Conservation (phyloP, 1,140 invertebrate species). For the Rhopalosiphum padi region DNA sequence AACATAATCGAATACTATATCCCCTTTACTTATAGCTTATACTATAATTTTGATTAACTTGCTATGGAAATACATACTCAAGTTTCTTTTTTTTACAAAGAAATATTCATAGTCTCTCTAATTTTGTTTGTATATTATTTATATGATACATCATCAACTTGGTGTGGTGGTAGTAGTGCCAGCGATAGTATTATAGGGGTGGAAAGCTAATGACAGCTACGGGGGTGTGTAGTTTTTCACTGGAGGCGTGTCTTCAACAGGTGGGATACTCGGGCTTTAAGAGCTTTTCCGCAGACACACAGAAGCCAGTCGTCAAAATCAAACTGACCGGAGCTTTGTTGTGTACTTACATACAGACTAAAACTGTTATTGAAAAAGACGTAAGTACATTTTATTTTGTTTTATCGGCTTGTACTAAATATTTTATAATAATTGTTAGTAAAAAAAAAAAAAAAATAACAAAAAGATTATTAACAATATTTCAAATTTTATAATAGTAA, state of each 20-base stretch:
- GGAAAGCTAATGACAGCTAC: constrained; percentile 47
- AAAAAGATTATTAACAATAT: background rate
- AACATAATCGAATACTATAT: background rate
- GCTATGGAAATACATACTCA: background rate
- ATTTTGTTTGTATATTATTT: constrained; percentile 5
- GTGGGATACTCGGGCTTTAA: constrained; percentile 46
- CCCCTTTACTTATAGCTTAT: background rate
- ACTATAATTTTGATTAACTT: background rate
- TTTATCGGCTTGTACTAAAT: background rate
- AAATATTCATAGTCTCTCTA: background rate
- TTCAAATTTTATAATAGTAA: background rate
- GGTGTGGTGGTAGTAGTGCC: background rate
- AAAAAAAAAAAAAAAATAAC: background rate
- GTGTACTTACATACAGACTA: constrained; percentile 21
- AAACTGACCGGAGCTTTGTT: constrained; percentile 46
- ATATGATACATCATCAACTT: background rate
- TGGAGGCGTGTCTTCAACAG: constrained; percentile 56
- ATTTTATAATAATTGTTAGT: background rate
- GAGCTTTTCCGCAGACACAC: constrained; percentile 51
- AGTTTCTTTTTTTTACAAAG: background rate
- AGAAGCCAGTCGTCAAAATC: constrained; percentile 51
- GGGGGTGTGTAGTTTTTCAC: constrained; percentile 13
- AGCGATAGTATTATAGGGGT: constrained; percentile 9
- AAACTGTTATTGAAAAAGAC: constrained; percentile 41
- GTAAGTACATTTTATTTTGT: constrained; percentile 31